Base-by-base conservation (phyloP, 1,140 invertebrate species). In the Pogonomyrmex barbatus region DNA sequence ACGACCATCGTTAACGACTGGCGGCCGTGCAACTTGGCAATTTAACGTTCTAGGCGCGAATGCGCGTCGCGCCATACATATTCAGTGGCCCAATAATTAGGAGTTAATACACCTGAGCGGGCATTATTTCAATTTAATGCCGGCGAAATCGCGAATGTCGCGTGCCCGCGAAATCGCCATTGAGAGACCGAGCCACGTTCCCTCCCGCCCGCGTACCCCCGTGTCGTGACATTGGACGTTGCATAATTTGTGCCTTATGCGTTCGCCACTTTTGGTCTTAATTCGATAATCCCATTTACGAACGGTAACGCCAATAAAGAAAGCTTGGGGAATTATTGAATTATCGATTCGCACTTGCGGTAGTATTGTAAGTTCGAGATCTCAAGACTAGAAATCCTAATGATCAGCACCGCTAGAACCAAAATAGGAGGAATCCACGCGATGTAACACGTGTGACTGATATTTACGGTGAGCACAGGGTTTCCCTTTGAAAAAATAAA, bases 101-200 rank as follows among this genome's bases (percentile, higher is more conserved):
- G 82, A 85, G 82, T 85, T 85, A 85, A 85, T 85, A 85, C 62
- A 85, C 82, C 82, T 65, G 62, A 42, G 71, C 62, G 71, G 24
- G 60, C 82, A 67, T 85, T 85, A 85, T 85, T 85, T 85, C 82
- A 67, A 85, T 85, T 85, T 85, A 85, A 85, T 67, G 47, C 45
- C 36, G 42, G 65, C 42, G 36, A 85, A 85, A 78, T 85, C 73
- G 60, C 54, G n/a, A 68, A 73, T 71, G 54, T 60, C 47, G n/a
- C 75, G 17, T 30, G 17, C 45, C 47, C 78, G 36, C 65, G 42
- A 47, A 83, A 83, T 75, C 68, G 39, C 65, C n/a, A 17, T n/a
- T 58, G 60, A 45, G 47, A 47, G 54, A 14, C 5, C 4, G 14
- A 33, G 8, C 0, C 4, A 14, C 39, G 24, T 24, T 24, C 24